Evolutionary conservation across 37 sponge, comb jelly and placozoan species (phyloP).

Genomic region (Axinella damicornis): DNA sequence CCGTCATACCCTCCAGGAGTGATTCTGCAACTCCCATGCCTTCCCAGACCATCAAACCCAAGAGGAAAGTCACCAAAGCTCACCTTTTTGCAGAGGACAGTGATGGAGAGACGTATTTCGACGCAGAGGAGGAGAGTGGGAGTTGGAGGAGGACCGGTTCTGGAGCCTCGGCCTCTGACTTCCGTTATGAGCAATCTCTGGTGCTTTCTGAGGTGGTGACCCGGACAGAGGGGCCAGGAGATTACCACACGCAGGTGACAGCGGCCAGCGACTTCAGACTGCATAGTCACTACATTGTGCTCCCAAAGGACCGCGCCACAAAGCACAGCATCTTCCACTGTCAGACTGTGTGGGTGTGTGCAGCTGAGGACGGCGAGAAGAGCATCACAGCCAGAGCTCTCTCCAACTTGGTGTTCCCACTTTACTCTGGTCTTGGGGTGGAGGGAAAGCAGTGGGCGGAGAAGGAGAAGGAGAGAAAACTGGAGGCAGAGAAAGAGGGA

Average conservation of each 20-base stretch:
- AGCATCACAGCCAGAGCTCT: neutral
- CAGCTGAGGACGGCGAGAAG: neutral
- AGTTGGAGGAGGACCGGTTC: no score
- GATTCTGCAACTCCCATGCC: no score
- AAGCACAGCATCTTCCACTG: constrained; percentile 16
- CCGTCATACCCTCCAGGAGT: constrained; percentile 53
- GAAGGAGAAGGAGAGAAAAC: no score
- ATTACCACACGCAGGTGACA: constrained; percentile 9
- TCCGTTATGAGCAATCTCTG: no score
- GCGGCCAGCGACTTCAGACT: constrained; percentile 13
- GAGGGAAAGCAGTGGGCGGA: no score
- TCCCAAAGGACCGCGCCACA: constrained; percentile 34
- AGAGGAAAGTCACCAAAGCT: no score
- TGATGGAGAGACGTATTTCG: no score
- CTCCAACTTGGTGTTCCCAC: neutral
- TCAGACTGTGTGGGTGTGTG: constrained; percentile 37
- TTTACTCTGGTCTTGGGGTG: neutral
- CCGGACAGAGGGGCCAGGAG: neutral
- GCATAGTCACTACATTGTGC: constrained; percentile 45
- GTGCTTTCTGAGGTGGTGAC: no score
- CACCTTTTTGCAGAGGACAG: no score
- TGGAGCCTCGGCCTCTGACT: neutral
- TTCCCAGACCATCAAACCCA: no score
- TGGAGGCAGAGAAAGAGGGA: no score
- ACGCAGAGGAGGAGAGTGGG: no score